phyloP scores from a whole-genome alignment of 2,797 vertebrate genomes.

The Adelosebastes latens region DNA sequence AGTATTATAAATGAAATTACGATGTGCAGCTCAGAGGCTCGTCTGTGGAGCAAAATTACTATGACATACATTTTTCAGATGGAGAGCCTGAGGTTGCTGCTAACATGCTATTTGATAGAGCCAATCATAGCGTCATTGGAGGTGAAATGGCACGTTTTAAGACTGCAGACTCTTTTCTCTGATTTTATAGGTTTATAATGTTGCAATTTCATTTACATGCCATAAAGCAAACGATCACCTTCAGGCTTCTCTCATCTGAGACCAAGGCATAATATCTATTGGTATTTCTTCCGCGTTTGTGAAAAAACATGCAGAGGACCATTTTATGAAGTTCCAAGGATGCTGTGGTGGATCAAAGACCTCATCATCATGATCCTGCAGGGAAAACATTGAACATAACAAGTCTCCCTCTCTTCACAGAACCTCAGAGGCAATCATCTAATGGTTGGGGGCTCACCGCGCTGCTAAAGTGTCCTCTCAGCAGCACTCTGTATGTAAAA shows the following conservation, averaged over 20 bases:
- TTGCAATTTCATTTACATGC: slow-evolving; percentile 14
- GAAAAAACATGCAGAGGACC: not conserved
- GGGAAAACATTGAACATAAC: slow-evolving; percentile 39
- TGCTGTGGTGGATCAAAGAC: slow-evolving; percentile 28
- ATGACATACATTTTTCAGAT: not conserved
- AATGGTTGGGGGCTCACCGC: slow-evolving; percentile 62
- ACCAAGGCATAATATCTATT: not conserved
- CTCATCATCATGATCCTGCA: slow-evolving; percentile 11
- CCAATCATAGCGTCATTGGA: not conserved
- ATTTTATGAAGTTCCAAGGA: slow-evolving; percentile 14
- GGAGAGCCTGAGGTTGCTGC: not conserved
- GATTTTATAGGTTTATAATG: slow-evolving; percentile 22
- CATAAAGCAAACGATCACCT: slow-evolving; percentile 10
- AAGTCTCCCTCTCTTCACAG: slow-evolving; percentile 48
- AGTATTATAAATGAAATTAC: slow-evolving; percentile 26
- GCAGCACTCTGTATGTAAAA: slow-evolving; percentile 55
- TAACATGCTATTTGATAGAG: slow-evolving; percentile 8
- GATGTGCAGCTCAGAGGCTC: slow-evolving; percentile 11
- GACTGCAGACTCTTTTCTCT: not conserved
- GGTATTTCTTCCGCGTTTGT: not conserved
- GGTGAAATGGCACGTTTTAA: not conserved
- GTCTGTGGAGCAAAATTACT: slow-evolving; percentile 12
- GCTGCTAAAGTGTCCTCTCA: slow-evolving; percentile 70
- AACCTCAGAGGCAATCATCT: slow-evolving; percentile 74
- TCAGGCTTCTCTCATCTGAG: not conserved